Conservation (phyloP, 1,140 invertebrate genomes). For the Cydia amplana region DNA sequence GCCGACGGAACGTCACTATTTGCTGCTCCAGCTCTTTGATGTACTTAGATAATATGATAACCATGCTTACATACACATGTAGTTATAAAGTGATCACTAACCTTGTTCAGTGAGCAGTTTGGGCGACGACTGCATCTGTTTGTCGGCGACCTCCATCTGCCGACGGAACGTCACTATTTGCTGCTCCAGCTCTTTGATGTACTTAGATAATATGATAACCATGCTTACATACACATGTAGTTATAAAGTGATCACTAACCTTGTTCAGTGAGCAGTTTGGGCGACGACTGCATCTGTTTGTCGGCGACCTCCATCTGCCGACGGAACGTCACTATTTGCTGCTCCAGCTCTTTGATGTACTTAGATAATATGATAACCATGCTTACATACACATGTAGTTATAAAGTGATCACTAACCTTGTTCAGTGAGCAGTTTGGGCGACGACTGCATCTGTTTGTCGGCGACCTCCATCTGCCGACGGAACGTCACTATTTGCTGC, state of each 20-base stretch:
- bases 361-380: neutral
- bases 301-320: conserved; percentile 74
- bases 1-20: conserved; percentile 65
- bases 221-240: conserved; percentile 48
- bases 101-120: conserved; percentile 75
- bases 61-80: too few species aligned
- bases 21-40: conserved; percentile 66
- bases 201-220: too few species aligned
- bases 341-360: conserved; percentile 66
- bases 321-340: conserved; percentile 65
- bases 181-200: conserved; percentile 66
- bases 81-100: conserved; percentile 38
- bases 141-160: conserved; percentile 74
- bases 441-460: conserved; percentile 73
- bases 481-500: conserved; percentile 65
- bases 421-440: conserved; percentile 71
- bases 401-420: conserved; percentile 54
- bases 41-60: too few species aligned
- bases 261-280: conserved; percentile 73
- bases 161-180: conserved; percentile 65
- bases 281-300: conserved; percentile 70
- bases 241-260: conserved; percentile 47
- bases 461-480: conserved; percentile 72
- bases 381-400: conserved; percentile 50
- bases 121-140: conserved; percentile 70